Percentiles rank a stretch among this genome's conserved stretches.
These are phyloP conservation scores for Micronycteris hirsuta DNA, from an alignment of 2,113 vertebrate species.

Conservation along the genomic window DNA sequence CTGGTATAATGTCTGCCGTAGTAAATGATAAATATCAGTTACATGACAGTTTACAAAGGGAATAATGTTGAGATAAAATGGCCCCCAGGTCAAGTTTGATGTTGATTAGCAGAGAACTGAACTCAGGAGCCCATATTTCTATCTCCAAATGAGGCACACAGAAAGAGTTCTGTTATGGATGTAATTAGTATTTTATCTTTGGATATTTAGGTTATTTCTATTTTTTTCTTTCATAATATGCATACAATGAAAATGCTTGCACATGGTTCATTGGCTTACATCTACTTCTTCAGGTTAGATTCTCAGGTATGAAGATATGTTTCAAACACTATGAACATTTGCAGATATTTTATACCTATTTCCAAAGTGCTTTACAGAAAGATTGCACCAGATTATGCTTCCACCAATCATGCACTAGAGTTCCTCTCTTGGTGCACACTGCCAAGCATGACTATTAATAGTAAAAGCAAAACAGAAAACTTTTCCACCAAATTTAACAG, in stretches of 20 bases:
- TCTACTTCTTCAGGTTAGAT: neutral
- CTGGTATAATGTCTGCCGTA: neutral
- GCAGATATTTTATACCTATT: neutral
- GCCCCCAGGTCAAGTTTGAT: neutral
- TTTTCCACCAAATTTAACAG: neutral
- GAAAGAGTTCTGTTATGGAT: neutral
- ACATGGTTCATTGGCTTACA: neutral
- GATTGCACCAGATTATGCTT: neutral
- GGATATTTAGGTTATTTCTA: neutral
- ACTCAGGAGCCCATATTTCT: neutral
- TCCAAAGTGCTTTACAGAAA: neutral
- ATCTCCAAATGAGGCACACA: neutral
- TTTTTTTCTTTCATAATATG: neutral
- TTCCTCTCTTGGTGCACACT: neutral
- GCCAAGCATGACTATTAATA: neutral
- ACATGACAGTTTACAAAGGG: neutral
- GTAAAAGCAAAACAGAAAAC: neutral
- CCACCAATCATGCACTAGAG: neutral
- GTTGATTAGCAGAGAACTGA: neutral
- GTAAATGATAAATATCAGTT: neutral
- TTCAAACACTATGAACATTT: neutral
- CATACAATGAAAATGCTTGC: neutral
- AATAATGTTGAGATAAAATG: neutral
- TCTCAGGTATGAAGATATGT: neutral
- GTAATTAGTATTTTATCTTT: neutral